Conservation (phyloP, 2,113 vertebrate species). For the Coregonus clupeaformis region DNA sequence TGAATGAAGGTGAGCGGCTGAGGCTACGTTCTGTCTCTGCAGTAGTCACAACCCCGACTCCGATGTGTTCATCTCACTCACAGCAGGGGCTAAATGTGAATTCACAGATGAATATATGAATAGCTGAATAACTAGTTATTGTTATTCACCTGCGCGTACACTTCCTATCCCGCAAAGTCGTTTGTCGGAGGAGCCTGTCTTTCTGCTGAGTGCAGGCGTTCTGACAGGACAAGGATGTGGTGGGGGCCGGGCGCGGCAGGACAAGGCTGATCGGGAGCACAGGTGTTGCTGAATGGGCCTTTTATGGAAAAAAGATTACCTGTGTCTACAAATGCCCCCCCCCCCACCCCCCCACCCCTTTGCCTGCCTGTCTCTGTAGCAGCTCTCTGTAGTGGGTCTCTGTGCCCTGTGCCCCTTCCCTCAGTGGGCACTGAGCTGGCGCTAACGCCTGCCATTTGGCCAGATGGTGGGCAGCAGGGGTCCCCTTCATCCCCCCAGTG, state of each 20-base stretch:
- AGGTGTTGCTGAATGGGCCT: slow-evolving; percentile 67
- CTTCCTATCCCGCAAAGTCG: slow-evolving; percentile 63
- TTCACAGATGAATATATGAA: slow-evolving; percentile 77
- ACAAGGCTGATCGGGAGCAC: slow-evolving; percentile 64
- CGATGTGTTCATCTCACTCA: slow-evolving; percentile 66
- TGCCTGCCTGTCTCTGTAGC: slow-evolving; percentile 57
- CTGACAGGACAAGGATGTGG: slow-evolving; percentile 65
- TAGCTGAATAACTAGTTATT: slow-evolving; percentile 69
- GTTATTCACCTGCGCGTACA: slow-evolving; percentile 67
- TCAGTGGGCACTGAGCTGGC: slow-evolving; percentile 56
- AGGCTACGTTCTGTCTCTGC: slow-evolving; percentile 35
- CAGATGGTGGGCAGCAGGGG: slow-evolving; percentile 73
- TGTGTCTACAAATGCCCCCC: slow-evolving; percentile 64
- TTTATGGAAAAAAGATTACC: slow-evolving; percentile 65
- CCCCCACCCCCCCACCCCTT: not conserved
- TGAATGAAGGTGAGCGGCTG: slow-evolving; percentile 47
- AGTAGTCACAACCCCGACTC: slow-evolving; percentile 40
- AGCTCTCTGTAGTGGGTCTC: not conserved
- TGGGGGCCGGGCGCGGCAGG: slow-evolving; percentile 41
- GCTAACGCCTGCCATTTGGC: slow-evolving; percentile 69
- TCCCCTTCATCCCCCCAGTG: slow-evolving; percentile 47
- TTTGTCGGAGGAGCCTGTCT: slow-evolving; percentile 58
- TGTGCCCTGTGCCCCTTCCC: slow-evolving; percentile 54
- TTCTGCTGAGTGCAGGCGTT: slow-evolving; percentile 70
- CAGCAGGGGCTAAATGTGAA: slow-evolving; percentile 72